These are phyloP conservation scores for Drosophila gaucha DNA, from an alignment of 2,888 invertebrate species.

Conservation along the genomic window DNA sequence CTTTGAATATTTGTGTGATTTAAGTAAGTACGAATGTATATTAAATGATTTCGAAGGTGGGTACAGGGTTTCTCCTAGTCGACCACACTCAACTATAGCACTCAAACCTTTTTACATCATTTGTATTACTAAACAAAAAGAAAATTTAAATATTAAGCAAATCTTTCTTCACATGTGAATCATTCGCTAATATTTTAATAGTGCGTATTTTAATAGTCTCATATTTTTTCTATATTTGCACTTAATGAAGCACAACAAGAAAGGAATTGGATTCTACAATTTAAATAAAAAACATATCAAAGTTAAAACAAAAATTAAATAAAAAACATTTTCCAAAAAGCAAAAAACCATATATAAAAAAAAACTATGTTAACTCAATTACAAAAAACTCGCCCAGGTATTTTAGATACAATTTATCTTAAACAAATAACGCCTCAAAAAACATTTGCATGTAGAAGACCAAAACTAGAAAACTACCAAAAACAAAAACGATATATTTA, in stretches of 20 bases:
- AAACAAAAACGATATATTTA: conserved; percentile 23
- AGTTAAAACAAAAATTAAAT: conserved; percentile 44
- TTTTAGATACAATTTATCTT: conserved; percentile 72
- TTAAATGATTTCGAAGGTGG: not conserved
- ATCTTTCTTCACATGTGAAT: not conserved
- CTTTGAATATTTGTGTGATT: not conserved
- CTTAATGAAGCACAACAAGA: not conserved
- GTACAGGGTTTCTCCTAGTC: not conserved
- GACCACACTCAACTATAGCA: not conserved
- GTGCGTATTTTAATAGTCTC: not conserved
- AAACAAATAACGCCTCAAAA: conserved; percentile 30
- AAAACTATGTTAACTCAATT: conserved; percentile 61
- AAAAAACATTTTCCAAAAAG: conserved; percentile 14
- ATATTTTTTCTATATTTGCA: not conserved
- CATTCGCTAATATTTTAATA: not conserved
- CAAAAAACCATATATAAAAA: conserved; percentile 2
- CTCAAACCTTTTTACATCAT: not conserved
- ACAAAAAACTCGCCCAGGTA: conserved; percentile 58
- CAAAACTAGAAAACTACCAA: conserved; percentile 37
- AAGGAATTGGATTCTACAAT: conserved; percentile 69
- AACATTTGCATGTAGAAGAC: conserved; percentile 44
- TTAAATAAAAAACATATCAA: conserved; percentile 71
- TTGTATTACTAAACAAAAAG: not conserved
- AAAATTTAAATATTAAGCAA: not conserved
- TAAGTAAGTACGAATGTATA: conserved; percentile 1